Evolutionary conservation across 2,113 vertebrate genomes (phyloP), one percentile per base, ranked within the genome.

Genomic region (Melanerpes formicivorus): DNA sequence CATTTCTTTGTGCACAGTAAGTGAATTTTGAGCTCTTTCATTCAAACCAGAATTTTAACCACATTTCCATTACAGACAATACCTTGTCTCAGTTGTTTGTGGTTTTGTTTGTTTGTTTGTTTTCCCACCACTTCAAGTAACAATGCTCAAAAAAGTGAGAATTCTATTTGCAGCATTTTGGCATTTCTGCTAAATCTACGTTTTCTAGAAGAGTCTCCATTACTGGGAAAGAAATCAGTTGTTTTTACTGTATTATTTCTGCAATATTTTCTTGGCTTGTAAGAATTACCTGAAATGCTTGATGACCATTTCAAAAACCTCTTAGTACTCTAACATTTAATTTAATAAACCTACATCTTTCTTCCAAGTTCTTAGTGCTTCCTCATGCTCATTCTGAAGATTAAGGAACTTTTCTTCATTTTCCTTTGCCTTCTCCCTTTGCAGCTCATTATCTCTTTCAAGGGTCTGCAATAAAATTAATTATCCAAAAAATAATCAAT

Each of bases 401-500:
- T 94, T 97, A 95, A 97, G 97, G 97, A 98, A 97, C 97, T 98
- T 97, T 97, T 98, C 98, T 97, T 99, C 98, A 97, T 98, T 97
- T 97, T 98, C 97, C 96, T 97, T 98, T 97, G 97, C 97, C 96
- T 98, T 98, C 98, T 98, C 97, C 97, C 96, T 98, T 98, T 98
- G 98, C 97, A 98, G 98, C 98, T 98, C 98, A 96, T 99, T 99
- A 98, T 99, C 98, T 98, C 97, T 98, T 98, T 99, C 98, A 98
- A 99, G 98, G 97, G 97, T 97, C 99, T 99, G 99, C 98, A 98
- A 98, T 99, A 98, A 99, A 99, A 99, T 99, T 99, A 99, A 99
- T 99, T 98, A 98, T 98, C 99, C 98, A 95, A 98, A 97, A 98
- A 98, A 98, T 98, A 98, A 99, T 99, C 98, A 99, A 99, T 99